Evolutionary conservation across 2,888 invertebrate species (phyloP), one percentile per base, ranked within the genome.

Genomic region (Mythimna impura): DNA sequence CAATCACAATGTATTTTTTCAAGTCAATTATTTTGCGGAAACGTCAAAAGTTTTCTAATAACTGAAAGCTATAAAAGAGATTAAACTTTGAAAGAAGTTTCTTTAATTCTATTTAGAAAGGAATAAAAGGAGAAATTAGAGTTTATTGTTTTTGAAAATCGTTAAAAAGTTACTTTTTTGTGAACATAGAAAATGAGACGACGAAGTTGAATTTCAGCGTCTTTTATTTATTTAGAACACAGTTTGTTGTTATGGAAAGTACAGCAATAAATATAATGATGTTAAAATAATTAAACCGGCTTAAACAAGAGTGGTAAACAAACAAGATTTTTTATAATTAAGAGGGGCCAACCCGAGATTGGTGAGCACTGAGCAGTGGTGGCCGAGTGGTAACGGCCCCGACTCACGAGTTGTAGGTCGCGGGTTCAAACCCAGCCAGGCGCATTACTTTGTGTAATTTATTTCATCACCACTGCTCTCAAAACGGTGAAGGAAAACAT

Each of bases 11-110:
- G 71, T 78, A 62, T 78, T 78, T 70, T 70, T 76, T 63, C 50
- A 47, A 62, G 73, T 72, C 67, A 81, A 81, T 84, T 81, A 83
- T 79, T 81, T 66, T 64, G 52, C 55, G 75, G 73, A 76, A 85
- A 72, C 43, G 71, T 81, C 50, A 64, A 75, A 84, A 84, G 76
- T 84, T 84, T 83, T 78, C 43, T 66, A 73, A 76, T 76, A 84
- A 73, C 73, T 69, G 70, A 65, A 47, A 61, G 82, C 69, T 68
- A 78, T 83, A 83, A 83, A 83, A 80, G 71, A 83, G 86, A 87
- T 88, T 84, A 86, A 85, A 77, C 77, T 79, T 80, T 63, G 76
- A 63, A 75, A 66, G 54, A 83, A 83, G 77, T 86, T 81, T 73
- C 66, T 86, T 78, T 84, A 85, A 85, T 88, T 81, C 68, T 76